Percentiles rank a stretch among this genome's conserved stretches.
Conservation (phyloP, 2,113 vertebrate species). For the Brachirus orientalis region DNA sequence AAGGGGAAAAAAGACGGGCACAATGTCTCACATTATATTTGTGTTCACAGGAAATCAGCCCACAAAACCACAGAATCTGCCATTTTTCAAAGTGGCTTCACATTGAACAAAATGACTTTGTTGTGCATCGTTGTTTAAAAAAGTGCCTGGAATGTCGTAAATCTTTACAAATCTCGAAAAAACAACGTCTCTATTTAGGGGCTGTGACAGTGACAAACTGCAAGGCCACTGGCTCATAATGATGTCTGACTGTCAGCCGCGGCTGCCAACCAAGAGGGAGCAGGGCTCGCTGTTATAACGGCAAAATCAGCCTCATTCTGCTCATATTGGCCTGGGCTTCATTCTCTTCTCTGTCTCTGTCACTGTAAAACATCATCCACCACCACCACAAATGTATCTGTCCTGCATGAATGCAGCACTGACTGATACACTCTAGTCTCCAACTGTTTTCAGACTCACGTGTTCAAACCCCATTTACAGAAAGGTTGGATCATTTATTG, state of each 20-base stretch:
- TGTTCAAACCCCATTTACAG: too few species aligned
- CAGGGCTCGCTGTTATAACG: slow-evolving; percentile 56
- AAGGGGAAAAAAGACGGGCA: slow-evolving; percentile 19
- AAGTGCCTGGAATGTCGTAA: slow-evolving; percentile 71
- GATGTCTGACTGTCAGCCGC: slow-evolving; percentile 76
- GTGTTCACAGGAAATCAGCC: slow-evolving; percentile 59
- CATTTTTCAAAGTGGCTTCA: slow-evolving; percentile 71
- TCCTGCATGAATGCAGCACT: slow-evolving; percentile 22
- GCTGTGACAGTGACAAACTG: slow-evolving; percentile 78
- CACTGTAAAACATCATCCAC: slow-evolving; percentile 40
- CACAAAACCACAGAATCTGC: slow-evolving; percentile 60
- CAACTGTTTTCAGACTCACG: neutral
- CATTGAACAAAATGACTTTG: slow-evolving; percentile 77
- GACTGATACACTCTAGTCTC: neutral
- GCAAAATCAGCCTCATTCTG: slow-evolving; percentile 71
- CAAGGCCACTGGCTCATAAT: slow-evolving; percentile 76
- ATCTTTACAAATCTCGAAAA: slow-evolving; percentile 75
- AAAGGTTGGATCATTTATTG: too few species aligned
- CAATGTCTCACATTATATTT: slow-evolving; percentile 62
- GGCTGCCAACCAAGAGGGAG: slow-evolving; percentile 65
- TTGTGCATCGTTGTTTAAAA: slow-evolving; percentile 71
- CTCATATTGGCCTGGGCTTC: slow-evolving; percentile 59
- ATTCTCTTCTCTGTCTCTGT: slow-evolving; percentile 51
- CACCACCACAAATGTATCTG: slow-evolving; percentile 21
- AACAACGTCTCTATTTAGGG: slow-evolving; percentile 81